Evolutionary conservation across 1,140 invertebrate species (phyloP), one percentile per base, ranked within the genome.

Genomic region (Euura lappo): DNA sequence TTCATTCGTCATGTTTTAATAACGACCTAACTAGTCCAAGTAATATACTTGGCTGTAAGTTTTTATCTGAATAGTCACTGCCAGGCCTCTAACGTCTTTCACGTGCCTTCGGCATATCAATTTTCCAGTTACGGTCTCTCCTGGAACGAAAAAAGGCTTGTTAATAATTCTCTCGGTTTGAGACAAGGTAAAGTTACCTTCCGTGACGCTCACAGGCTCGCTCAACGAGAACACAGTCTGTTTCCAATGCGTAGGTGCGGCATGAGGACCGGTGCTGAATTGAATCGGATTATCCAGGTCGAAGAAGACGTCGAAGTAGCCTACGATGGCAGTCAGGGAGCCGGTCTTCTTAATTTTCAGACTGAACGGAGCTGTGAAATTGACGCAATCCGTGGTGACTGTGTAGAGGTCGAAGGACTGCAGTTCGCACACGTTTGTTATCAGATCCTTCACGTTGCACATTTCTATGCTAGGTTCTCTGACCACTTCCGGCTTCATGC

Each of bases 211-310:
- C 80, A 93, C 90, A 77, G 93, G 91, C 80, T 94, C 88, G 78
- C 90, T 93, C 51, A 99, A 90, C 79, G 97, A 97, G 84, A 99
- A 98, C 6, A 98, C 92, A 2, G 97, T 98, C 87, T 99, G 98
- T 86, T 99, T 99, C 98, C 98, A 99, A 88, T 99, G 98, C 6
- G 98, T 99, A 69, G 90, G 89, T 75, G 90, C 89, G 79, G 91
- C 91, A 75, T 88, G 89, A 70, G 93, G 97, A 80, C 92, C 93
- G 76, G 95, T 96, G 71, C 91, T 93, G 66, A 96, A 89, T 7
- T 88, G 83, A n/a, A 94, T 87, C 44, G 89, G 84, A 79, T 90
- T 89, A 2, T 93, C 91, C 70, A 96, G 82, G 77, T 96, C 94
- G 84, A 97, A 97, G 78, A 92, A 93, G n/a, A 93, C 93, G 87